Evolutionary conservation across 1,140 invertebrate species (phyloP).

Genomic region (Stegodyphus mimosarum): DNA sequence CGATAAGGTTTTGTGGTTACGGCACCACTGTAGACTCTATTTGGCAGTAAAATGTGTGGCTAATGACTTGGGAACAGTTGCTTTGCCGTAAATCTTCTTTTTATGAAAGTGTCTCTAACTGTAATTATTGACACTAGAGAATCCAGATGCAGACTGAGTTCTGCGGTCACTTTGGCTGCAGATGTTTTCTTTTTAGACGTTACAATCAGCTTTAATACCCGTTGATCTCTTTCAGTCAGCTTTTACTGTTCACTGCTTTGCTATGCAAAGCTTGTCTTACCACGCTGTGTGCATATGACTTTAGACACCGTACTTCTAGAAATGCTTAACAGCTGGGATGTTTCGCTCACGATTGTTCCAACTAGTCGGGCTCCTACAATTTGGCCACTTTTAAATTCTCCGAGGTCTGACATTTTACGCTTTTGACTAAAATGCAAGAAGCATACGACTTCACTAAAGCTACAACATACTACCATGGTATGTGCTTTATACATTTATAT

Average conservation of each 20-base stretch:
- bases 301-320: background rate
- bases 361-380: background rate
- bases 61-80: background rate
- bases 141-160: background rate
- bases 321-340: background rate
- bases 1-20: background rate
- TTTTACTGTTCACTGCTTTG: background rate
- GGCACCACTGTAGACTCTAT: background rate
- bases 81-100: background rate
- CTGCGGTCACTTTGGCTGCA: background rate
- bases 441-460: background rate
- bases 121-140: background rate
- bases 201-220: conserved; percentile 18
- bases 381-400: background rate
- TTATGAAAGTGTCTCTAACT: conserved; percentile 64
- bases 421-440: background rate
- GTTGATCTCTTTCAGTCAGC: conserved; percentile 9
- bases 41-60: background rate
- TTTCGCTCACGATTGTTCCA: background rate
- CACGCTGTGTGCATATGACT: background rate
- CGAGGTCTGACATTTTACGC: background rate
- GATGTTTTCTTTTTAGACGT: background rate
- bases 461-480: background rate
- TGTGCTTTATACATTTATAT: background rate
- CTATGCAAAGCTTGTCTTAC: background rate